phyloP scores from a whole-genome alignment of 2,797 vertebrate genomes.

The Sarcophilus harrisii region DNA sequence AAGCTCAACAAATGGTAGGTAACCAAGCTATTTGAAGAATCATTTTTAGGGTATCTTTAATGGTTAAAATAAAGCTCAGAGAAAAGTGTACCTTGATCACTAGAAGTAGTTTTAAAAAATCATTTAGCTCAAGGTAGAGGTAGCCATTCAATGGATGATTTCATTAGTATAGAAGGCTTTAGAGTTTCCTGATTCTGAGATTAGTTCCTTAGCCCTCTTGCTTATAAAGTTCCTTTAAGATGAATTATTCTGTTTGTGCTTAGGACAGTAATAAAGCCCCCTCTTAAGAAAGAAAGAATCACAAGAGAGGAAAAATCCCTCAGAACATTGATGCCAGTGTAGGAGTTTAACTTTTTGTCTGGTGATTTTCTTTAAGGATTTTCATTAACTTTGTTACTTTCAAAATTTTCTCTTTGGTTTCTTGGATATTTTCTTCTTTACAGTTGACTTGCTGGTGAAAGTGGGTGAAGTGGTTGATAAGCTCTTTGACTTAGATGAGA shows the following conservation, averaged over 20 bases:
- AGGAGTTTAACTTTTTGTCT: conserved; percentile 14
- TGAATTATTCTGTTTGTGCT: conserved; percentile 33
- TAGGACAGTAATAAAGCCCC: background rate
- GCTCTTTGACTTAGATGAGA: conserved; percentile 96
- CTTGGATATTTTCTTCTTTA: conserved; percentile 42
- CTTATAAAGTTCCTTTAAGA: background rate
- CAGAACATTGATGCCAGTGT: background rate
- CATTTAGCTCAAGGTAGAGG: background rate
- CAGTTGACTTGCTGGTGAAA: conserved; percentile 95
- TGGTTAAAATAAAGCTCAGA: conserved; percentile 31
- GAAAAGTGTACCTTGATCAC: background rate
- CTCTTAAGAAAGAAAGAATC: conserved; percentile 23
- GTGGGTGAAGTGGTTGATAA: conserved; percentile 96
- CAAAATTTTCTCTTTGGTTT: conserved; percentile 15
- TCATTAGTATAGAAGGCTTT: background rate
- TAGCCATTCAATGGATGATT: conserved; percentile 21
- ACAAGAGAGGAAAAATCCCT: background rate
- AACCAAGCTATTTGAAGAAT: conserved; percentile 22
- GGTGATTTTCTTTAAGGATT: conserved; percentile 19
- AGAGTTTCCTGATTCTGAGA: background rate
- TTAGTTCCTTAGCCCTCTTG: background rate
- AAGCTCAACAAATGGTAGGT: conserved; percentile 95
- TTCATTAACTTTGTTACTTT: conserved; percentile 15
- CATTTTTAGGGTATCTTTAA: conserved; percentile 9
- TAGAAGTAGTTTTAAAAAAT: conserved; percentile 18